These are phyloP conservation scores for Heloderma charlesbogerti DNA, from an alignment of 2,113 vertebrate genomes.

Conservation along the genomic window DNA sequence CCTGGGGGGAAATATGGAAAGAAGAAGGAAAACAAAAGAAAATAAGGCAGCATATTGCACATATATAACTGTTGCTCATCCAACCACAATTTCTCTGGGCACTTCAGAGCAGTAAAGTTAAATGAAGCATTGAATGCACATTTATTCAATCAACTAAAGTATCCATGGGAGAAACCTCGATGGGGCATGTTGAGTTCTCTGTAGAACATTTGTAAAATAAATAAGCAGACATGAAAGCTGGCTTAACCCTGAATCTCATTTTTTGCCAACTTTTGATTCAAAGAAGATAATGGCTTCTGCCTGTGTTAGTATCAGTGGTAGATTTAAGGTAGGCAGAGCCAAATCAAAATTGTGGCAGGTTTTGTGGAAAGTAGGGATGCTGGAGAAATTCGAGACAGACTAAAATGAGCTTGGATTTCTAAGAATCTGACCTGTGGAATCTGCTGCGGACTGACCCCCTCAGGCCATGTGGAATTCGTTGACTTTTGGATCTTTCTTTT, in stretches of 20 bases:
- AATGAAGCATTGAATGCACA: conserved; percentile 72
- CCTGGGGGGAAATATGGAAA: too few relatives aligned
- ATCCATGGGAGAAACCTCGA: conserved; percentile 62
- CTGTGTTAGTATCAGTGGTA: neutral
- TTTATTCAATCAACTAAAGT: conserved; percentile 77
- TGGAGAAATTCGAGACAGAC: too few relatives aligned
- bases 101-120: conserved; percentile 71
- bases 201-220: conserved; percentile 41
- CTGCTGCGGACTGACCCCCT: too few relatives aligned
- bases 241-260: neutral
- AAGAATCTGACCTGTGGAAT: too few relatives aligned
- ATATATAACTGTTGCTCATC: conserved; percentile 67
- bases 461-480: too few relatives aligned
- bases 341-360: too few relatives aligned
- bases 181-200: conserved; percentile 42
- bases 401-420: too few relatives aligned
- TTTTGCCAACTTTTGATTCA: neutral
- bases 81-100: conserved; percentile 67
- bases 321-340: neutral
- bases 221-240: conserved; percentile 5
- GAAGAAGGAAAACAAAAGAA: conserved; percentile 13
- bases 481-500: too few relatives aligned
- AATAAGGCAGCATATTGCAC: conserved; percentile 55
- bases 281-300: neutral
- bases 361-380: too few relatives aligned